Evolutionary conservation across 2,797 vertebrate genomes (phyloP).

Genomic region (Rhabdomys pumilio): DNA sequence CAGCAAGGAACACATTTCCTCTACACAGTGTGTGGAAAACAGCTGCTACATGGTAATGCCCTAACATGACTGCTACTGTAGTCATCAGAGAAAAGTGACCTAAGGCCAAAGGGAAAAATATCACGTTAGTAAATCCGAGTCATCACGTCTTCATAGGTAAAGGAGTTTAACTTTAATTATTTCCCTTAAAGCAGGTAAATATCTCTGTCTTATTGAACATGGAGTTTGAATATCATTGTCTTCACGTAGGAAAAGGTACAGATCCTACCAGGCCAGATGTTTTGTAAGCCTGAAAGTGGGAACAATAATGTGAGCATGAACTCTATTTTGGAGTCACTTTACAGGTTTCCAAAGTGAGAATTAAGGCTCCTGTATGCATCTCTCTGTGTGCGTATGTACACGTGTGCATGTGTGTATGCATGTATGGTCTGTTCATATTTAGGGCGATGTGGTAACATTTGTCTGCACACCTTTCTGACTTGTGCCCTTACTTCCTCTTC

Average conservation of each 20-base stretch:
- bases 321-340: constrained; percentile 29
- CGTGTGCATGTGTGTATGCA: neutral
- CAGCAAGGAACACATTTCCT: constrained; percentile 69
- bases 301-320: neutral
- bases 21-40: constrained; percentile 64
- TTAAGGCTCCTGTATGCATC: neutral
- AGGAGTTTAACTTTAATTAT: neutral
- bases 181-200: constrained; percentile 32
- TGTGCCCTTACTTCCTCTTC: neutral
- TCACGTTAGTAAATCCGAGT: constrained; percentile 64
- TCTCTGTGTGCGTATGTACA: neutral
- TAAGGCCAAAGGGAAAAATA: constrained; percentile 17
- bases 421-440: neutral
- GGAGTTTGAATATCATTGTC: neutral
- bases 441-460: neutral
- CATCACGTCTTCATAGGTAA: constrained; percentile 42
- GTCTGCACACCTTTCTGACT: constrained; percentile 33
- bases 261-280: neutral
- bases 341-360: constrained; percentile 32
- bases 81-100: constrained; percentile 63
- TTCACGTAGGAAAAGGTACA: constrained; percentile 61
- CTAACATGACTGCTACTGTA: constrained; percentile 52
- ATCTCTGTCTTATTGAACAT: neutral
- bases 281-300: constrained; percentile 42
- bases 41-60: constrained; percentile 73